Conservation (phyloP, 2,888 invertebrate species). For the Altica lythri region DNA sequence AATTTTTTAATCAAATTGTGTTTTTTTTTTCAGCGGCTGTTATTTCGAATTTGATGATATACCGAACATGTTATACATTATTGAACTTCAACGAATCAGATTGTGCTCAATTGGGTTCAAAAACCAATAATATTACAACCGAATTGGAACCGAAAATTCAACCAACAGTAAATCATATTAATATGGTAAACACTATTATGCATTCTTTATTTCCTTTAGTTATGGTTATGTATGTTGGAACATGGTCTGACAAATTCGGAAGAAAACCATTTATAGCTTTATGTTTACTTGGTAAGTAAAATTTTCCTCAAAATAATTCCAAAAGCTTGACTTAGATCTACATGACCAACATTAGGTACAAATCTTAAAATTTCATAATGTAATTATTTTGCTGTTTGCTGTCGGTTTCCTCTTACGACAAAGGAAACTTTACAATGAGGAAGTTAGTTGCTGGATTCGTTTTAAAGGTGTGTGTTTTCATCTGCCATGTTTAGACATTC, state of each 20-base stretch:
- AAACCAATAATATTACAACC: conserved; percentile 59
- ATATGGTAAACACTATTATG: conserved; percentile 66
- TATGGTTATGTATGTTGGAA: conserved; percentile 73
- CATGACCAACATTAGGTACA: too few species aligned
- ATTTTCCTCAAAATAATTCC: too few species aligned
- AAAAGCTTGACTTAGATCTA: too few species aligned
- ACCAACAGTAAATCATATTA: conserved; percentile 66
- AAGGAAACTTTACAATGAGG: too few species aligned
- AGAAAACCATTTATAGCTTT: conserved; percentile 71
- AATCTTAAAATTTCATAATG: too few species aligned
- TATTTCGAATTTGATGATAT: conserved; percentile 69
- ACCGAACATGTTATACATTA: conserved; percentile 68
- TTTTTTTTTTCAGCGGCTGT: conserved; percentile 49
- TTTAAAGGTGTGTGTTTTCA: too few species aligned
- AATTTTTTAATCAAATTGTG: too few species aligned
- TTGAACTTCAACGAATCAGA: conserved; percentile 63
- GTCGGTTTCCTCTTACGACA: too few species aligned
- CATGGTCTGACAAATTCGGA: conserved; percentile 82
- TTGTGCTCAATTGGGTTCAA: conserved; percentile 64
- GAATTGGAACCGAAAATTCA: conserved; percentile 64
- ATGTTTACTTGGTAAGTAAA: conserved; percentile 57
- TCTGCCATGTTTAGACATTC: too few species aligned
- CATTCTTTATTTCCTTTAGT: conserved; percentile 71
- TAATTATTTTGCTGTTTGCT: too few species aligned
- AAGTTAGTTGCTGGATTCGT: too few species aligned